Evolutionary conservation across 2,888 invertebrate species (phyloP).

Genomic region (Oithona nana): DNA sequence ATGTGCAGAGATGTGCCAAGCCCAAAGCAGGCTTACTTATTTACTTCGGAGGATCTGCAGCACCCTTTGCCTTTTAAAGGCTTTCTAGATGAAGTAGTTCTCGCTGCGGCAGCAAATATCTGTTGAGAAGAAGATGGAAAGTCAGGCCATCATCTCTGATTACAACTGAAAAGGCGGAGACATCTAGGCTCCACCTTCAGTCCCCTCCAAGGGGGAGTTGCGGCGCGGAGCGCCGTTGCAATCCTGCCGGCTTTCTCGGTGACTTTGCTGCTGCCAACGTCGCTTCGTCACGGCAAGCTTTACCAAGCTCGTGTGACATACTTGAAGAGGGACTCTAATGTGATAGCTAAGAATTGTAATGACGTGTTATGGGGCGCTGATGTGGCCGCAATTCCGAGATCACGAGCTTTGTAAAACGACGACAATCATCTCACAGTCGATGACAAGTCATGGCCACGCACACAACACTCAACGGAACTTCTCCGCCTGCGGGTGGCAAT

Average conservation of each 20-base stretch:
- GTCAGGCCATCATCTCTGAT: neutral
- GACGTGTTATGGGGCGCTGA: neutral
- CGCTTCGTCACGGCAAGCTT: neutral
- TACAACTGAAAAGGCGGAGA: neutral
- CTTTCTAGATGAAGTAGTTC: too few species aligned
- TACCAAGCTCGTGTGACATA: neutral
- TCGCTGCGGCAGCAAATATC: too few species aligned
- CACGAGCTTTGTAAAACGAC: neutral
- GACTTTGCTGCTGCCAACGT: neutral
- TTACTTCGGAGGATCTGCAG: too few species aligned
- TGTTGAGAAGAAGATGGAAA: neutral
- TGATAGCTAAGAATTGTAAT: neutral
- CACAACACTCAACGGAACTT: too few species aligned
- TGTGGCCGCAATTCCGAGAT: neutral
- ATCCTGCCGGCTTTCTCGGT: neutral
- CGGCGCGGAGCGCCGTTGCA: neutral
- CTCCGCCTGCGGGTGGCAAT: too few species aligned
- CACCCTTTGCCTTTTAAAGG: too few species aligned
- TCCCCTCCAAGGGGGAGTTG: neutral
- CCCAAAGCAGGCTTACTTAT: too few species aligned
- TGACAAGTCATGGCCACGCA: neutral
- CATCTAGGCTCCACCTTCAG: neutral
- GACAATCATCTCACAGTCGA: neutral
- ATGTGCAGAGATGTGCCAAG: too few species aligned
- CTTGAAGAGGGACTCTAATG: neutral